Evolutionary conservation across 2,888 invertebrate genomes (phyloP).

Genomic region (Nebria salina): DNA sequence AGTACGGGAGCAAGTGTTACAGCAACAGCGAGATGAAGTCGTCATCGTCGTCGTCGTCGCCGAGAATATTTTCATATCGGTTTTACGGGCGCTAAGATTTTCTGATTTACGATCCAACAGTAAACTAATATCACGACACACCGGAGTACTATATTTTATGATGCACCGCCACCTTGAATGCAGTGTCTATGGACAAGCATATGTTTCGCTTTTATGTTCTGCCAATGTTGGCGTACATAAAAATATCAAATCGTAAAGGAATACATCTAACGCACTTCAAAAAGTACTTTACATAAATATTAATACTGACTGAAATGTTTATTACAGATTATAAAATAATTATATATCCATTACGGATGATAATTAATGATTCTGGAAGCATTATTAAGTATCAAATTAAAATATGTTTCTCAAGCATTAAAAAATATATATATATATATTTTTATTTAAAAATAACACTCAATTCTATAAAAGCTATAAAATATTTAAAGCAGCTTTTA

Average conservation of each 20-base stretch:
- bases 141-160: slow-evolving; percentile 41
- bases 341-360: too few species aligned
- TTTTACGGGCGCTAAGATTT: slow-evolving; percentile 40
- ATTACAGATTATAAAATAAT: too few species aligned
- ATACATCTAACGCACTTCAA: too few species aligned
- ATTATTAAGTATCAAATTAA: too few species aligned
- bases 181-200: slow-evolving; percentile 42
- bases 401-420: too few species aligned
- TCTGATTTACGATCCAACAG: slow-evolving; percentile 44
- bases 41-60: slow-evolving; percentile 2
- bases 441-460: background rate
- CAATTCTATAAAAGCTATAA: background rate
- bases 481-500: background rate
- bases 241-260: too few species aligned
- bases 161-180: slow-evolving; percentile 30
- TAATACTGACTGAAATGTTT: too few species aligned
- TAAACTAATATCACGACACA: slow-evolving; percentile 45
- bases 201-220: slow-evolving; percentile 37
- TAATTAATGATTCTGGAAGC: too few species aligned
- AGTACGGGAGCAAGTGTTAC: background rate
- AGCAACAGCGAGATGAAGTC: slow-evolving; percentile 23
- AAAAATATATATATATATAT: too few species aligned
- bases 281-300: too few species aligned
- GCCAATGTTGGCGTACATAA: background rate
- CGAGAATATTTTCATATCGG: slow-evolving; percentile 40